These are phyloP conservation scores for Muscidifurax raptorellus DNA, from an alignment of 1,140 invertebrate genomes.

Conservation along the genomic window DNA sequence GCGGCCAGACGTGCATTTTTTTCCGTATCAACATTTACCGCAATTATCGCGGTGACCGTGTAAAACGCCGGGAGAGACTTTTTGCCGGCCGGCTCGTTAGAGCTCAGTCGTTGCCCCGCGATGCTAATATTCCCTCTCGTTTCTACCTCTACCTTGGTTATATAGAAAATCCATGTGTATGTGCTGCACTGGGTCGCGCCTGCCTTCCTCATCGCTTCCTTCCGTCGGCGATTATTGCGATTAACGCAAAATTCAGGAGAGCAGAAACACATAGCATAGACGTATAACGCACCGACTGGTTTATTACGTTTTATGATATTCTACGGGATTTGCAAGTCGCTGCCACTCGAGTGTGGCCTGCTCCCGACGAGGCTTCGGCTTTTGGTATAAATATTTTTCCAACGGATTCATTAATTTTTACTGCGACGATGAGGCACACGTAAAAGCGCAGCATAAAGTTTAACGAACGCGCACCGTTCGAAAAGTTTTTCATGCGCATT, in stretches of 20 bases:
- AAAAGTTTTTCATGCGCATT: too few species aligned
- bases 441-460: too few species aligned
- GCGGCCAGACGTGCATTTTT: conserved; percentile 42
- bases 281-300: neutral
- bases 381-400: neutral
- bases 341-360: neutral
- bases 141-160: conserved; percentile 30
- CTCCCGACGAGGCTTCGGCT: neutral
- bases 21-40: conserved; percentile 56
- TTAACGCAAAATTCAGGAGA: conserved; percentile 5
- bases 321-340: neutral
- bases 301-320: neutral
- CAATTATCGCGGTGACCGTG: conserved; percentile 60
- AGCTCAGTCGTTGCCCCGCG: conserved; percentile 37
- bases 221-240: conserved; percentile 20
- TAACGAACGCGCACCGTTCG: too few species aligned
- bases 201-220: neutral
- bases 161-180: too few species aligned
- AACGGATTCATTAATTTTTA: neutral
- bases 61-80: conserved; percentile 48
- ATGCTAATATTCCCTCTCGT: neutral
- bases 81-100: conserved; percentile 60
- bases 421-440: neutral
- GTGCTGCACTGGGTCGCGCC: neutral
- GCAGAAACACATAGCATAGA: neutral